Conservation (phyloP, 2,888 invertebrate genomes). For the Incurvaria masculella region DNA sequence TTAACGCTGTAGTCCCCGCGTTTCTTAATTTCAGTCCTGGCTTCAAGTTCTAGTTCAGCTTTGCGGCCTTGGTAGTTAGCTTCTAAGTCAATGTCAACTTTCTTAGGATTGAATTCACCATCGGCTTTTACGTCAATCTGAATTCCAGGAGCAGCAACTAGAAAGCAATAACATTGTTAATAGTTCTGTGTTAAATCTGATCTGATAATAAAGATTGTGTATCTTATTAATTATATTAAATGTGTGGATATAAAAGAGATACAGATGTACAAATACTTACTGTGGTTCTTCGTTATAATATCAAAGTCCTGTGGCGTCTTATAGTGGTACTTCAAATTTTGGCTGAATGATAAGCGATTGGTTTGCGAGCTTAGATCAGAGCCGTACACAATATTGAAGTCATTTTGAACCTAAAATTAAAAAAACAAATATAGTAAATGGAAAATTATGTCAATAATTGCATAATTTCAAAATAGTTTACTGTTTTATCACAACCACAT, state of each 20-base stretch:
- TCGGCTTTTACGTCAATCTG: conserved; percentile 52
- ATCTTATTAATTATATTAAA: too few relatives aligned
- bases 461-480: neutral
- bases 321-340: conserved; percentile 36
- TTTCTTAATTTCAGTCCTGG: conserved; percentile 41
- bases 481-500: too few relatives aligned
- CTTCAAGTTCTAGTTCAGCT: conserved; percentile 58
- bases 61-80: conserved; percentile 58
- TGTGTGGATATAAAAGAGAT: neutral
- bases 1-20: conserved; percentile 42
- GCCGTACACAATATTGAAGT: conserved; percentile 59
- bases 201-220: too few relatives aligned
- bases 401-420: conserved; percentile 28
- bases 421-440: neutral
- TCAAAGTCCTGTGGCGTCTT: conserved; percentile 37
- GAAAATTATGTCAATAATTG: conserved; percentile 1
- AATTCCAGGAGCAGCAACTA: conserved; percentile 54
- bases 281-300: conserved; percentile 49
- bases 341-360: conserved; percentile 51
- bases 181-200: too few relatives aligned
- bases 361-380: conserved; percentile 55
- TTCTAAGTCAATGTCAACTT: conserved; percentile 54
- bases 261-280: conserved; percentile 23
- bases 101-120: conserved; percentile 55
- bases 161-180: conserved; percentile 12